Conservation (phyloP, 2,797 vertebrate species). For the Rhinoraja longicauda region DNA sequence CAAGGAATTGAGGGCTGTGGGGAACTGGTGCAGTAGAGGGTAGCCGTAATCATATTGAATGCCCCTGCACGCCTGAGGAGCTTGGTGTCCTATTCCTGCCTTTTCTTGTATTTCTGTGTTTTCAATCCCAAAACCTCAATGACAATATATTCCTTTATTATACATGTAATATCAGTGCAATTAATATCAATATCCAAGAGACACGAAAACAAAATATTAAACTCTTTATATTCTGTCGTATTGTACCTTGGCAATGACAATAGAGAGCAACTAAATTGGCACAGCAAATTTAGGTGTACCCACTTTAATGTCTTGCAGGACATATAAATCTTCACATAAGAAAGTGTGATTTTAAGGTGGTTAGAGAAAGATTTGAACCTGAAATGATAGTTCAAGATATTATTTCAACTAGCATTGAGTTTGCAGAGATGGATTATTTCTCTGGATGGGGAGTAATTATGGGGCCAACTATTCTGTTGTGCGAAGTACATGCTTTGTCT, state of each 20-base stretch:
- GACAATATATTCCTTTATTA: neutral
- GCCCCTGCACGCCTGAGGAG: no score
- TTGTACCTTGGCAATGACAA: neutral
- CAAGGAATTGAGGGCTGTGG: no score
- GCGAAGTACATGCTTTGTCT: neutral
- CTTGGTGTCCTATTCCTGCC: no score
- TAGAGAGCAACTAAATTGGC: neutral
- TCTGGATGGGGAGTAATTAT: neutral
- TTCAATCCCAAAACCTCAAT: neutral
- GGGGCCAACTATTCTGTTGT: neutral
- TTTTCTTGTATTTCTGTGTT: no score
- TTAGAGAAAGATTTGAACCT: neutral
- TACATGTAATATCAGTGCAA: neutral
- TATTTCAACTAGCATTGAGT: neutral
- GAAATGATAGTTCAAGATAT: neutral
- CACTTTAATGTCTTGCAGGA: neutral
- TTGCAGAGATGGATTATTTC: neutral
- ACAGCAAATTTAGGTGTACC: neutral
- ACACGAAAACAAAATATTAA: neutral
- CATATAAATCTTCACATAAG: neutral
- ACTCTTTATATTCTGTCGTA: neutral
- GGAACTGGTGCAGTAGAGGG: no score
- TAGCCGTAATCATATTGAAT: no score
- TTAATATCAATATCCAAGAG: neutral
- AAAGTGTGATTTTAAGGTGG: neutral